Evolutionary conservation across 2,113 vertebrate species (phyloP).

Genomic region (Guaruba guarouba): DNA sequence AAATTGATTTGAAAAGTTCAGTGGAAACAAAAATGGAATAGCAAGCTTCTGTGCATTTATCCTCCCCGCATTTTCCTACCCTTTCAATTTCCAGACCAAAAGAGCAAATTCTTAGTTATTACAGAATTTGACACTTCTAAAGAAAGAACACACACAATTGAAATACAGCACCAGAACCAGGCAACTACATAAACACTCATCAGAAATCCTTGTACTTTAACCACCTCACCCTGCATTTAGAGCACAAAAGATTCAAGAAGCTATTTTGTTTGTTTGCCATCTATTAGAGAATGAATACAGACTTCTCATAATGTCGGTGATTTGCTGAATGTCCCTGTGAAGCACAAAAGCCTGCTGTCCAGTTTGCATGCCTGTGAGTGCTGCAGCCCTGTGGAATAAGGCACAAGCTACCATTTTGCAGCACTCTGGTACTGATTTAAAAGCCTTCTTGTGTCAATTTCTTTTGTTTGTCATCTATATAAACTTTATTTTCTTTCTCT

Average conservation of each 20-base stretch:
- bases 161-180: slow-evolving; percentile 14
- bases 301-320: background rate
- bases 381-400: background rate
- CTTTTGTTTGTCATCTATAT: background rate
- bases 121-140: slow-evolving; percentile 8
- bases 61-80: background rate
- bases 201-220: slow-evolving; percentile 27
- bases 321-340: background rate
- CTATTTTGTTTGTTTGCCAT: slow-evolving; percentile 11
- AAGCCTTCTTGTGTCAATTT: background rate
- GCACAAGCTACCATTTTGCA: background rate
- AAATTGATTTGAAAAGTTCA: slow-evolving; percentile 24
- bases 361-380: background rate
- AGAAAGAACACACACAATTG: background rate
- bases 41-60: background rate
- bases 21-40: slow-evolving; percentile 4
- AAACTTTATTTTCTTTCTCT: background rate
- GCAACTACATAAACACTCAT: slow-evolving; percentile 8
- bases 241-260: slow-evolving; percentile 33
- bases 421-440: background rate
- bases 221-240: slow-evolving; percentile 4
- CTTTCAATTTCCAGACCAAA: slow-evolving; percentile 19
- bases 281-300: background rate
- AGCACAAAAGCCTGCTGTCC: background rate
- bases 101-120: slow-evolving; percentile 18